Evolutionary conservation across 2,888 invertebrate genomes (phyloP).

Genomic region (Lithophane leautieri): DNA sequence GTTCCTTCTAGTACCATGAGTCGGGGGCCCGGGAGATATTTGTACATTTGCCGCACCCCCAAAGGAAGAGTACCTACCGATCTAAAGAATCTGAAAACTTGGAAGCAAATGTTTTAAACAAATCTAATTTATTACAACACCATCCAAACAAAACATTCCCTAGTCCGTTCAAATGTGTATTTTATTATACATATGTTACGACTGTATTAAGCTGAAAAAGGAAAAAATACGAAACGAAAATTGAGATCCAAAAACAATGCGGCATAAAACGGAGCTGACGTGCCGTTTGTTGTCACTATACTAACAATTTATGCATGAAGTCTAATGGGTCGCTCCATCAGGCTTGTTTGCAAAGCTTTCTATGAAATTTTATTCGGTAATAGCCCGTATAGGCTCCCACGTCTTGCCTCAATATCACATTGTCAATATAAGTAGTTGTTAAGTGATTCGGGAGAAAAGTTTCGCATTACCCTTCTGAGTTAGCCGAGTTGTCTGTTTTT

Average conservation of each 20-base stretch:
- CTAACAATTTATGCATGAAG: slow-evolving; percentile 90
- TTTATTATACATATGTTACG: slow-evolving; percentile 17
- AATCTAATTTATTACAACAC: slow-evolving; percentile 25
- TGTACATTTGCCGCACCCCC: neutral
- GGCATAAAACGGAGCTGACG: slow-evolving; percentile 70
- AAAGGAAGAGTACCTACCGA: neutral
- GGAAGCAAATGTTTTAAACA: neutral
- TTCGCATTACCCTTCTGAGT: slow-evolving; percentile 65
- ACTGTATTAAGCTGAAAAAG: slow-evolving; percentile 28
- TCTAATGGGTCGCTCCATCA: slow-evolving; percentile 88
- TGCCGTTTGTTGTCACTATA: slow-evolving; percentile 81
- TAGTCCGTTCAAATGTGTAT: slow-evolving; percentile 31
- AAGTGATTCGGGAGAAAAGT: slow-evolving; percentile 66
- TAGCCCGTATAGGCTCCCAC: slow-evolving; percentile 75
- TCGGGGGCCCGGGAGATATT: too few species aligned
- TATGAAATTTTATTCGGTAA: slow-evolving; percentile 90
- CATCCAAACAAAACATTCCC: slow-evolving; percentile 13
- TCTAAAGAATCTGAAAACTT: neutral
- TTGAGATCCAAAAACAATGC: slow-evolving; percentile 72
- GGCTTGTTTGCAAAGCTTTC: slow-evolving; percentile 88
- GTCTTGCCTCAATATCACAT: slow-evolving; percentile 69
- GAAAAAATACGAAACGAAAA: slow-evolving; percentile 54
- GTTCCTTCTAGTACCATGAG: too few species aligned
- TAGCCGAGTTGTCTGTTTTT: slow-evolving; percentile 39
- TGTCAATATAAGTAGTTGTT: slow-evolving; percentile 67